Evolutionary conservation across 1,140 invertebrate species (phyloP).

Genomic region (Mactra quadrangularis): DNA sequence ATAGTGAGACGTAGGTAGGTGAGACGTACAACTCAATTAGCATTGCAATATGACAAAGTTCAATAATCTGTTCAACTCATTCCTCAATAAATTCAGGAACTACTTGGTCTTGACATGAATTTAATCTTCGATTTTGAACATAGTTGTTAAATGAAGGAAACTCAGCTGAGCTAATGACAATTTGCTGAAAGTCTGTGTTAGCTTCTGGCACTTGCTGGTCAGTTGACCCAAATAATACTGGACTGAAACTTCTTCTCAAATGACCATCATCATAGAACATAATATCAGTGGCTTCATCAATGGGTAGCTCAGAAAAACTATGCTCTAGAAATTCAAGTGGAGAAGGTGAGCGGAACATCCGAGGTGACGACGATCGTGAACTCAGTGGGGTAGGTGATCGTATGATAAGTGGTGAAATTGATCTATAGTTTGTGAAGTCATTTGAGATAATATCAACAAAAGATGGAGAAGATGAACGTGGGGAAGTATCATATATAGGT

Average conservation of each 20-base stretch:
- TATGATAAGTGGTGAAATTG: constrained; percentile 33
- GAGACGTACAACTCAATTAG: too few relatives aligned
- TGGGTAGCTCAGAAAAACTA: not conserved
- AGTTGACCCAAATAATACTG: not conserved
- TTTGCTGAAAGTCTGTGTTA: constrained; percentile 41
- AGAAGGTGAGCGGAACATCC: constrained; percentile 44
- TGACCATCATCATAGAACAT: constrained; percentile 40
- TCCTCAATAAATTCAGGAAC: constrained; percentile 56
- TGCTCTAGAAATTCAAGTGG: constrained; percentile 35
- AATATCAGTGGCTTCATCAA: constrained; percentile 15
- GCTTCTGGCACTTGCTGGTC: constrained; percentile 55
- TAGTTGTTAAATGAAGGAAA: constrained; percentile 36
- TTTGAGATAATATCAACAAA: constrained; percentile 28
- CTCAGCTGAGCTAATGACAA: constrained; percentile 9
- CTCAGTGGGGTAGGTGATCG: constrained; percentile 46
- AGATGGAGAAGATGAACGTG: constrained; percentile 32
- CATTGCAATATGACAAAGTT: too few relatives aligned
- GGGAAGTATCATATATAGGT: constrained; percentile 31
- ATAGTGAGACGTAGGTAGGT: too few relatives aligned
- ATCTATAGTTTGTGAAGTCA: constrained; percentile 13
- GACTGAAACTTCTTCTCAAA: constrained; percentile 2
- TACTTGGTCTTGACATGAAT: constrained; percentile 48
- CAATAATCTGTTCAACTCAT: not conserved
- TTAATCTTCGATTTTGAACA: not conserved
- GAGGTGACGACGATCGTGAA: constrained; percentile 44